phyloP scores from a whole-genome alignment of 2,888 invertebrate species.

The Busseola fusca region DNA sequence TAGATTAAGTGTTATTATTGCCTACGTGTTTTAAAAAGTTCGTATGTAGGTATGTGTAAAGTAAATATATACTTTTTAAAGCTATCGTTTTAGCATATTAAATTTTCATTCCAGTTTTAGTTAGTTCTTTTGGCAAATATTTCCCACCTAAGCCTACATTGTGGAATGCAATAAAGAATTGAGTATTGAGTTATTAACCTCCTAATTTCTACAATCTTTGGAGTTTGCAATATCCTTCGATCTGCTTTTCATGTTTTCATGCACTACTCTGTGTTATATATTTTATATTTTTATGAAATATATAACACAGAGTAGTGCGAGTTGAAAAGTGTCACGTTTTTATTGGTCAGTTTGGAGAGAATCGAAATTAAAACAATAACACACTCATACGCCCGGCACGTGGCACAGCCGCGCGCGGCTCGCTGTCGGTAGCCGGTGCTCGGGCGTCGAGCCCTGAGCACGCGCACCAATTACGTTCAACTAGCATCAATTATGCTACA shows the following conservation, averaged over 20 bases:
- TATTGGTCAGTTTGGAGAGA: slow-evolving; percentile 32
- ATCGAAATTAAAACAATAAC: slow-evolving; percentile 36
- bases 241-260: slow-evolving; percentile 22
- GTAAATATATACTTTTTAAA: no score
- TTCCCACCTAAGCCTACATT: no score
- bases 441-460: not conserved
- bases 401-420: not conserved
- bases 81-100: not conserved
- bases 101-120: slow-evolving; percentile 15
- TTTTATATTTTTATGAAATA: no score
- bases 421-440: slow-evolving; percentile 3
- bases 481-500: slow-evolving; percentile 28
- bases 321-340: slow-evolving; percentile 35
- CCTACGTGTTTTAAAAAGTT: not conserved
- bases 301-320: slow-evolving; percentile 17
- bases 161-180: no score
- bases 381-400: not conserved
- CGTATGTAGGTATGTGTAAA: no score
- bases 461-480: slow-evolving; percentile 26
- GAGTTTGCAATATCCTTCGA: slow-evolving; percentile 32
- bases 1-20: slow-evolving; percentile 3
- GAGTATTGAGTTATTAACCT: no score
- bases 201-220: no score
- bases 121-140: no score
- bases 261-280: no score